These are phyloP conservation scores for Capitella teleta DNA, from an alignment of 1,140 invertebrate species.

Conservation along the genomic window DNA sequence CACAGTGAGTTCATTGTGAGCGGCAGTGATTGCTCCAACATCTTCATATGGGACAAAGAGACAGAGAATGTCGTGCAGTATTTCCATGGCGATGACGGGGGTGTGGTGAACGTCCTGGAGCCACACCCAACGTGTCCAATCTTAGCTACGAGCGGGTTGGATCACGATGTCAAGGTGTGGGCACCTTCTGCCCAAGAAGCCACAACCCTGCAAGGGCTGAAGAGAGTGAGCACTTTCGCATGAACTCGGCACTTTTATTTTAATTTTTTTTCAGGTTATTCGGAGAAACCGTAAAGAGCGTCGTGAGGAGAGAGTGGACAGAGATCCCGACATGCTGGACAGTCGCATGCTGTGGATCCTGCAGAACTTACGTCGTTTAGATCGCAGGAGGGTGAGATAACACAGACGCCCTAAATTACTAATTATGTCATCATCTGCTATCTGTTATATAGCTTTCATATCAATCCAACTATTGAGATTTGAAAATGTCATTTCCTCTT, in stretches of 20 bases:
- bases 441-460: too few species aligned
- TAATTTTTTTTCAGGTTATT: conserved; percentile 24
- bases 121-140: conserved; percentile 77
- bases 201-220: conserved; percentile 46
- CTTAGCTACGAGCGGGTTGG: conserved; percentile 80
- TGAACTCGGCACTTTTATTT: background rate
- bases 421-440: too few species aligned
- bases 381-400: conserved; percentile 22
- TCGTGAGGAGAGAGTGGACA: conserved; percentile 37
- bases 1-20: conserved; percentile 75
- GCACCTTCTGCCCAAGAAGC: conserved; percentile 56
- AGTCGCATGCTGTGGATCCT: conserved; percentile 50
- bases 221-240: conserved; percentile 33
- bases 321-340: conserved; percentile 45
- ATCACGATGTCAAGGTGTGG: conserved; percentile 89
- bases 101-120: conserved; percentile 85
- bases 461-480: too few species aligned
- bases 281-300: conserved; percentile 44
- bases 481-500: too few species aligned
- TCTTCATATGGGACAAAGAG: conserved; percentile 88
- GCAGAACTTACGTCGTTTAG: conserved; percentile 42
- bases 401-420: too few species aligned
- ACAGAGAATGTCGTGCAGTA: conserved; percentile 78
- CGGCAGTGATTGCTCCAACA: conserved; percentile 88
- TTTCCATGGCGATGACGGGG: conserved; percentile 69